Evolutionary conservation across 2,113 vertebrate genomes (phyloP).

Genomic region (Amphiprion percula): DNA sequence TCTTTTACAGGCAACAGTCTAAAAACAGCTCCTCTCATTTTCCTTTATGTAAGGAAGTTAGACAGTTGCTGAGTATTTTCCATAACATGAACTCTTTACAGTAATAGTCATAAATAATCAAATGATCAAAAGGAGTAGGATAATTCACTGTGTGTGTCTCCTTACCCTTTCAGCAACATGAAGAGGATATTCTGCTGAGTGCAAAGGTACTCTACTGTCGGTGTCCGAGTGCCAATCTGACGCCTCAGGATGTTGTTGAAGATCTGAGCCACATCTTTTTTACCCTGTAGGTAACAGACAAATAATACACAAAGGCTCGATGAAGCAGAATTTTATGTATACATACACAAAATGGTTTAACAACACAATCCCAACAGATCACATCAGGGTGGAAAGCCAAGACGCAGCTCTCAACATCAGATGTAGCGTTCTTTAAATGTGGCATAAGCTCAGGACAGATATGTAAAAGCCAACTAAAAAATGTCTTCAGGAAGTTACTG

Average conservation of each 20-base stretch:
- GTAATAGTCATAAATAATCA: not conserved
- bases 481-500: no score
- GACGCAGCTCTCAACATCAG: not conserved
- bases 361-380: no score
- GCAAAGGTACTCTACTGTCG: slow-evolving; percentile 97
- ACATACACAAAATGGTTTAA: not conserved
- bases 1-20: not conserved
- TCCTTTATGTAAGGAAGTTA: slow-evolving; percentile 7
- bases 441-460: not conserved
- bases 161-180: slow-evolving; percentile 97
- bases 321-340: not conserved
- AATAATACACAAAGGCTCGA: not conserved
- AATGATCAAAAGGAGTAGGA: not conserved
- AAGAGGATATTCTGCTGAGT: slow-evolving; percentile 98
- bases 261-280: slow-evolving; percentile 98
- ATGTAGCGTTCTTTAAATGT: not conserved
- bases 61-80: not conserved
- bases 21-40: slow-evolving; percentile 8
- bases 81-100: not conserved
- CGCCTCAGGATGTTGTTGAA: slow-evolving; percentile 98
- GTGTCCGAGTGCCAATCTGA: slow-evolving; percentile 96
- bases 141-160: no score
- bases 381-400: not conserved
- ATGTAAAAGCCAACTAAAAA: not conserved
- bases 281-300: slow-evolving; percentile 85